phyloP scores from a whole-genome alignment of 2,888 invertebrate species.

The Rhingia rostrata region DNA sequence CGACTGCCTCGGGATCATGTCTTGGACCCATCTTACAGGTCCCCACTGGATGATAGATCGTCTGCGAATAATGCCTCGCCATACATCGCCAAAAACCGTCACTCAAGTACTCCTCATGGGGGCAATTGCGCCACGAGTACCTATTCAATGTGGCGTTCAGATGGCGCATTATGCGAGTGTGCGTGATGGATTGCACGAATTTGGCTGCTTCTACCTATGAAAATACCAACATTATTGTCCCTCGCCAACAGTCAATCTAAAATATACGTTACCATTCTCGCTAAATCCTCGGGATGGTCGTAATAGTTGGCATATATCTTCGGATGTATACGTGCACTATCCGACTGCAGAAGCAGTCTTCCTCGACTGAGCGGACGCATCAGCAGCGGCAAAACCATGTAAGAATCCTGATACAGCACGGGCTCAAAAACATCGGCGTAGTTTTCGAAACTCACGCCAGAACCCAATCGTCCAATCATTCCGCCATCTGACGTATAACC shows the following conservation, averaged over 20 bases:
- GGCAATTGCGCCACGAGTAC: constrained; percentile 87
- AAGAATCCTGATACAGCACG: constrained; percentile 87
- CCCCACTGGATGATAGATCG: constrained; percentile 92
- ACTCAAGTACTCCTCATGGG: constrained; percentile 85
- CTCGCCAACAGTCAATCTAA: background rate
- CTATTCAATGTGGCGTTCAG: constrained; percentile 87
- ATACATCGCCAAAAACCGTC: constrained; percentile 91
- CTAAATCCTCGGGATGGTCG: constrained; percentile 88
- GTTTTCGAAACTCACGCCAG: constrained; percentile 87
- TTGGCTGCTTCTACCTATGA: constrained; percentile 89
- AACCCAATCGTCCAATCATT: constrained; percentile 87
- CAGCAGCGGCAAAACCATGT: constrained; percentile 87
- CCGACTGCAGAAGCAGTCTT: constrained; percentile 86
- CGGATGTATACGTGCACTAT: constrained; percentile 89
- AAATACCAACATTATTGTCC: constrained; percentile 22
- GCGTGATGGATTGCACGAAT: constrained; percentile 85
- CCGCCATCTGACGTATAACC: constrained; percentile 92
- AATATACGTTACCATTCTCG: constrained; percentile 86
- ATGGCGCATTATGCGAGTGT: constrained; percentile 85
- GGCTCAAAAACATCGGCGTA: constrained; percentile 89
- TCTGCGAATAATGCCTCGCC: constrained; percentile 89
- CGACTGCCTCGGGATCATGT: constrained; percentile 86
- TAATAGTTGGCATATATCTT: constrained; percentile 95
- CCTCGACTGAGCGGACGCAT: constrained; percentile 90
- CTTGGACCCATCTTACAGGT: constrained; percentile 91